These are phyloP conservation scores for Gorsachius goisagi DNA, from an alignment of 2,113 vertebrate species.

Conservation along the genomic window DNA sequence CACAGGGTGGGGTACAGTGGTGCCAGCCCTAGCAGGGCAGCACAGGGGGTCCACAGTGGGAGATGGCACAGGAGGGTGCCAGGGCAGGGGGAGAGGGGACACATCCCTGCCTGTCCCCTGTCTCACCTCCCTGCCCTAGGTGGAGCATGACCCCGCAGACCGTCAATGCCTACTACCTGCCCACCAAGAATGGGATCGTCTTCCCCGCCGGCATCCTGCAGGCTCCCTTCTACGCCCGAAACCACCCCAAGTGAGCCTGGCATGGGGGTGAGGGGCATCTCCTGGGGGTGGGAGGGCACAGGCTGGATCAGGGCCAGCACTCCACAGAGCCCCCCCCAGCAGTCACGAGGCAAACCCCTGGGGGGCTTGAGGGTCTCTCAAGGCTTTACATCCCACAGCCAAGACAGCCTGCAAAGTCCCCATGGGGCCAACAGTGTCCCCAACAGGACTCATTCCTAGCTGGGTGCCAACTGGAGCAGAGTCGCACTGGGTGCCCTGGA, in stretches of 20 bases:
- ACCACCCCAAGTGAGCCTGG: constrained; percentile 89
- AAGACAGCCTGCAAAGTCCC: not conserved
- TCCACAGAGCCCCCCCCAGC: not conserved
- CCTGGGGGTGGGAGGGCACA: accelerated
- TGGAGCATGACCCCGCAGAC: constrained; percentile 99
- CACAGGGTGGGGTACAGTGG: not conserved
- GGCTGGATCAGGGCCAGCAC: not conserved
- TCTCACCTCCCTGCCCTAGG: constrained; percentile 65
- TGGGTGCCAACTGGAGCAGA: not conserved
- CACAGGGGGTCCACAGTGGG: not conserved
- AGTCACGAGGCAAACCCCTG: not conserved
- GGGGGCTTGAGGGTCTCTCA: not conserved
- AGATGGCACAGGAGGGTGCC: not conserved
- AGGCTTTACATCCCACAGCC: not conserved
- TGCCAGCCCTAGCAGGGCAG: not conserved
- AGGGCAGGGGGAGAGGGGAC: not conserved
- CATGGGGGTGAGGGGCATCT: not conserved
- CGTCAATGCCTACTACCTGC: constrained; percentile 97
- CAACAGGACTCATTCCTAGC: not conserved
- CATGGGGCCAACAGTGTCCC: not conserved
- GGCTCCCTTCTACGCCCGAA: constrained; percentile 93
- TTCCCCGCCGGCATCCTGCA: constrained; percentile 97
- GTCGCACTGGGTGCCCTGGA: not conserved
- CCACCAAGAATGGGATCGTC: constrained; percentile 97
- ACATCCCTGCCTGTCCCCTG: not conserved